Percentiles rank a stretch among this genome's conserved stretches.
phyloP scores from a whole-genome alignment of 2,113 vertebrate species.

The Xerus inauris region DNA sequence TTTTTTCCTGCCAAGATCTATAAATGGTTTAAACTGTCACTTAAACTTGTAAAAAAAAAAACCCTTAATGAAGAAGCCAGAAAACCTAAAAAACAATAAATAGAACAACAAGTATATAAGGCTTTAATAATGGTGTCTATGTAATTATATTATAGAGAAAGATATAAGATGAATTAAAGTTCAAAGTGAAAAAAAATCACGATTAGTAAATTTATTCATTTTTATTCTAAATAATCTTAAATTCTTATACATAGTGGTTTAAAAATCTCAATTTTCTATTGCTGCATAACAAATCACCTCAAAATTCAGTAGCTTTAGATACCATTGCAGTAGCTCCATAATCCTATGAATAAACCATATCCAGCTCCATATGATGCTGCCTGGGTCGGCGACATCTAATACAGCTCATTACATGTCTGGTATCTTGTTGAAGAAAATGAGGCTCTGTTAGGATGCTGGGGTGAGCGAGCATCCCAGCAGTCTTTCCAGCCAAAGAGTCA shows the following conservation, averaged over 20 bases:
- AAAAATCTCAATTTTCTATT: not conserved
- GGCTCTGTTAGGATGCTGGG: not conserved
- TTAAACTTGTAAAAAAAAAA: slow-evolving; percentile 43
- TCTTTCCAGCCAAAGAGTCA: not conserved
- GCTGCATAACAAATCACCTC: not conserved
- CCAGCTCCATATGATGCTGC: not conserved
- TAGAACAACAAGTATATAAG: not conserved
- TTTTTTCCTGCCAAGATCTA: slow-evolving; percentile 63
- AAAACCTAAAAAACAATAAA: slow-evolving; percentile 29
- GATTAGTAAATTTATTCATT: slow-evolving; percentile 7
- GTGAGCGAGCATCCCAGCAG: not conserved
- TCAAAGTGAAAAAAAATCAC: slow-evolving; percentile 12
- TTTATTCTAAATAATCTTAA: not conserved
- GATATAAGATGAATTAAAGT: not conserved
- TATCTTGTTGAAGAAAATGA: not conserved
- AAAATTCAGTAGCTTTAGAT: not conserved
- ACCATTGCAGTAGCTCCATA: not conserved
- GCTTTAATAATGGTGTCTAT: not conserved
- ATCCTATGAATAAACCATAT: not conserved
- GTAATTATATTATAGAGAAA: not conserved
- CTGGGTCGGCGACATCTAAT: not conserved
- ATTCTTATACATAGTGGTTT: not conserved
- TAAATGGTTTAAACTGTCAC: slow-evolving; percentile 55
- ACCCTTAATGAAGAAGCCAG: slow-evolving; percentile 27
- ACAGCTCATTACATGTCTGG: not conserved